Conservation (phyloP, 2,797 vertebrate species). For the Bufotes viridis region DNA sequence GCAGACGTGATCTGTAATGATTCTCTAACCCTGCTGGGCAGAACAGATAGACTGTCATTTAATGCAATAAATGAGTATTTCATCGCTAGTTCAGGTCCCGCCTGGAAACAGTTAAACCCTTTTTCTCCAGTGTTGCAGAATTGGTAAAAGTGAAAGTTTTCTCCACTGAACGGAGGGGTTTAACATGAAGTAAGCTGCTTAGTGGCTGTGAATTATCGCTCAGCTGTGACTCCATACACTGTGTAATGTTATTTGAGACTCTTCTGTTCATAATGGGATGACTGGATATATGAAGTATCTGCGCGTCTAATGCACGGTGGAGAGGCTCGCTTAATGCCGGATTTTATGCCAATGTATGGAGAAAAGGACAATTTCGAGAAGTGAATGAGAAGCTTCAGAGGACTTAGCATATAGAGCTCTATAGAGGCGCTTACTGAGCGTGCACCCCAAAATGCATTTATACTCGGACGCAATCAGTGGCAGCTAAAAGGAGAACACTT, state of each 20-base stretch:
- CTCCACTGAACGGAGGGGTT: constrained; percentile 6
- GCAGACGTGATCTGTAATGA: no score
- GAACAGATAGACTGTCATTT: background rate
- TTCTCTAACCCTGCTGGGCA: no score
- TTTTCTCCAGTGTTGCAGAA: constrained; percentile 10
- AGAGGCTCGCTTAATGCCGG: constrained; percentile 31
- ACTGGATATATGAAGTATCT: constrained; percentile 36
- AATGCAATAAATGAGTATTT: background rate
- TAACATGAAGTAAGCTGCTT: constrained; percentile 49
- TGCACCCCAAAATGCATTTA: background rate
- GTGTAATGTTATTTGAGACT: constrained; percentile 50
- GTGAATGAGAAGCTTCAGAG: constrained; percentile 27
- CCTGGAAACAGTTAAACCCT: background rate
- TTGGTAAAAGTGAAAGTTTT: constrained; percentile 36
- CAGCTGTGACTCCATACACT: constrained; percentile 47
- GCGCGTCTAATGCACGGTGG: background rate
- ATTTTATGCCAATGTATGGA: constrained; percentile 35
- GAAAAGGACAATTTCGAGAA: constrained; percentile 15
- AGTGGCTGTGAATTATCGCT: constrained; percentile 46
- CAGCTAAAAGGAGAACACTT: background rate
- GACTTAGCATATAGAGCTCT: background rate
- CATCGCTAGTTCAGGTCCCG: background rate
- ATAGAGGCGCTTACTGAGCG: background rate
- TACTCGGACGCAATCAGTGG: background rate
- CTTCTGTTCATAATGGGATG: constrained; percentile 46